Conservation (phyloP, 2,113 vertebrate genomes). For the Hucho hucho region DNA sequence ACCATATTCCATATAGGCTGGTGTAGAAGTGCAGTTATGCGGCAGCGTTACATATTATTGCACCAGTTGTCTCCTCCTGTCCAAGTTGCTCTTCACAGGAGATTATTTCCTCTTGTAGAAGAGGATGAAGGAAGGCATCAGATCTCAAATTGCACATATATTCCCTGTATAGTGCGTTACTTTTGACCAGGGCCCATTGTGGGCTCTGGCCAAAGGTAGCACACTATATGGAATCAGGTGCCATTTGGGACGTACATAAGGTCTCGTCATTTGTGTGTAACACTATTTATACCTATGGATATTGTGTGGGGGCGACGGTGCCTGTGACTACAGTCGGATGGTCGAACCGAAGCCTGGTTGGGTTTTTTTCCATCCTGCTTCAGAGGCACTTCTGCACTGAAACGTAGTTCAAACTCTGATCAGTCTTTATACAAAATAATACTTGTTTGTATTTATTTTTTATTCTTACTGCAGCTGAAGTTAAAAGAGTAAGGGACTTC, state of each 20-base stretch:
- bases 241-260: too few relatives aligned
- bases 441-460: constrained; percentile 17
- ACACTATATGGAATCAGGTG: too few relatives aligned
- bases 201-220: too few relatives aligned
- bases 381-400: constrained; percentile 20
- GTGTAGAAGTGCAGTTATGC: constrained; percentile 8
- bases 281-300: constrained; percentile 8
- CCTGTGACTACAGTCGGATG: not conserved
- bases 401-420: constrained; percentile 16
- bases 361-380: constrained; percentile 3
- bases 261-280: constrained; percentile 4
- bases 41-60: constrained; percentile 7
- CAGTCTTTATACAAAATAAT: constrained; percentile 13
- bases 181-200: too few relatives aligned
- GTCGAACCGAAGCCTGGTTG: not conserved
- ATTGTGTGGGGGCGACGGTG: constrained; percentile 1
- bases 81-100: constrained; percentile 1
- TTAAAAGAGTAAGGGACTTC: not conserved
- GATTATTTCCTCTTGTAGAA: constrained; percentile 7
- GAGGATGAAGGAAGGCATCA: not conserved
- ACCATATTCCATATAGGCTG: not conserved
- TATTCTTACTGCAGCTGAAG: constrained; percentile 26
- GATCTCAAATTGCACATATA: not conserved
- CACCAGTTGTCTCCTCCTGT: constrained; percentile 10
- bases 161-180: too few relatives aligned